These are phyloP conservation scores for Apis florea DNA, from an alignment of 1,140 invertebrate species.

Conservation along the genomic window DNA sequence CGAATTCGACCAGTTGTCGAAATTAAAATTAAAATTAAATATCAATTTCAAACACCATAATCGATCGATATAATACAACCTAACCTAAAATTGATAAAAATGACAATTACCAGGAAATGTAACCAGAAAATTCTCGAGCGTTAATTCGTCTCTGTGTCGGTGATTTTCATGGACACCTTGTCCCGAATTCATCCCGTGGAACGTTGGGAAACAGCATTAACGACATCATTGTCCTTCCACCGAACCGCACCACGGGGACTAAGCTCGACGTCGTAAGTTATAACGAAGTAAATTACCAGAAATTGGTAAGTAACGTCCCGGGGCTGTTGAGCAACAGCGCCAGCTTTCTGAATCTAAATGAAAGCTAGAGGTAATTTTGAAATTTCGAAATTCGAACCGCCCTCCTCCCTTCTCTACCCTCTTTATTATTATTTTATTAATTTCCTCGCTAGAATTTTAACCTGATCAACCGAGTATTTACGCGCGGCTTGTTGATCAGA, in stretches of 20 bases:
- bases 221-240: constrained; percentile 46
- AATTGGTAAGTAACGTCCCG: constrained; percentile 31
- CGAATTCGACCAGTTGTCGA: too few relatives aligned
- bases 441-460: neutral
- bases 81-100: too few relatives aligned
- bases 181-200: neutral
- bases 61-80: too few relatives aligned
- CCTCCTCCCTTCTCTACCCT: too few relatives aligned
- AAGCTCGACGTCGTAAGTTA: constrained; percentile 32
- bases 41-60: too few relatives aligned
- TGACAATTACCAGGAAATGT: too few relatives aligned
- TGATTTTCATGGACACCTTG: neutral
- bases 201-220: constrained; percentile 34
- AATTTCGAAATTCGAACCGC: neutral
- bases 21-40: too few relatives aligned
- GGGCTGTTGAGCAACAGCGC: constrained; percentile 10
- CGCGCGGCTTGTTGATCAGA: too few relatives aligned
- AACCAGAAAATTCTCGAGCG: too few relatives aligned
- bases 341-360: constrained; percentile 3
- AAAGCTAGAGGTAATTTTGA: neutral
- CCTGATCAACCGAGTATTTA: too few relatives aligned
- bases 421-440: too few relatives aligned
- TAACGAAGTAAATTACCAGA: constrained; percentile 57
- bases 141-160: too few relatives aligned
- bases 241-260: constrained; percentile 32